Evolutionary conservation across 2,797 vertebrate species (phyloP).

Genomic region (Coluber constrictor): DNA sequence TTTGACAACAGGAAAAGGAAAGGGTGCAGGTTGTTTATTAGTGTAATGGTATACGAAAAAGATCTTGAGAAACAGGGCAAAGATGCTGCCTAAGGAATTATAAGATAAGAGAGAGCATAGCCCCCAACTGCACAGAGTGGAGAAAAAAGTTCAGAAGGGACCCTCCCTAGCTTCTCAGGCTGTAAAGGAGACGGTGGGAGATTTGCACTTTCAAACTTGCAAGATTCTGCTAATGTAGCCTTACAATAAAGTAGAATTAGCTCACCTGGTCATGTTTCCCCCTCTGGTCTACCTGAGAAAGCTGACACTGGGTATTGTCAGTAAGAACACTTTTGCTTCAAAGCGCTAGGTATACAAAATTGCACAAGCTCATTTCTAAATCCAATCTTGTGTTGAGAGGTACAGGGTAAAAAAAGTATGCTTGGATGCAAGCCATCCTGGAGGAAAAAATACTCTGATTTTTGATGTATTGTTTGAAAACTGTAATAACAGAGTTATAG

Average conservation of each 20-base stretch:
- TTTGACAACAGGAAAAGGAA: neutral
- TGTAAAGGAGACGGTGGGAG: neutral
- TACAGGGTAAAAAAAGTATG: constrained; percentile 10
- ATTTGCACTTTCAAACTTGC: neutral
- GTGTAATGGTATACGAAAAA: neutral
- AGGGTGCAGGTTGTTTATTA: neutral
- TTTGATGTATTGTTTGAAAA: constrained; percentile 18
- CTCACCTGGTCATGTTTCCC: neutral
- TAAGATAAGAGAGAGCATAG: neutral
- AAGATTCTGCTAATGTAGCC: neutral
- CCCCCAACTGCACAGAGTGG: neutral
- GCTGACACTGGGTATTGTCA: neutral
- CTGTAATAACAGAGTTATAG: neutral
- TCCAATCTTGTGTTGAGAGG: constrained; percentile 1
- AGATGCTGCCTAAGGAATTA: neutral
- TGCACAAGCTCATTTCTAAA: neutral
- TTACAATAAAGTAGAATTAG: neutral
- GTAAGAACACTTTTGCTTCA: neutral
- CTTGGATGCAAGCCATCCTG: constrained; percentile 13
- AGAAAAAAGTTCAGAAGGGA: neutral
- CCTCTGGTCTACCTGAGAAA: neutral
- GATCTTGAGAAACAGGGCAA: too few relatives aligned
- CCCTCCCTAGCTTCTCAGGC: neutral
- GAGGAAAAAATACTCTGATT: constrained; percentile 21
- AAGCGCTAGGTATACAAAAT: neutral